Evolutionary conservation across 2,113 vertebrate species (phyloP).

Genomic region (Dascyllus trimaculatus): DNA sequence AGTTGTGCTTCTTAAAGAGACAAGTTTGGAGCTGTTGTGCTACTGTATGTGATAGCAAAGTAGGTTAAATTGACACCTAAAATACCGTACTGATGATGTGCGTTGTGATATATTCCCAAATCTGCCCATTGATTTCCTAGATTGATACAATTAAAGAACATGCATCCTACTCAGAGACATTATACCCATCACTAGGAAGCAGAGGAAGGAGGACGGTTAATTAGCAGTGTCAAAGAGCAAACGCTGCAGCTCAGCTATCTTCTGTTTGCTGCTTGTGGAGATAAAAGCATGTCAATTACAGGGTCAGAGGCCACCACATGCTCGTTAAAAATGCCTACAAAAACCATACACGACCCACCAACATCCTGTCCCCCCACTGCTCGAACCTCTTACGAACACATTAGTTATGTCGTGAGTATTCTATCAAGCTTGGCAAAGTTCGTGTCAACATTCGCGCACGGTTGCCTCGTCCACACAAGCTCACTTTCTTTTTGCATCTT

Average conservation of each 20-base stretch:
- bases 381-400: not conserved
- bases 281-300: conserved; percentile 70
- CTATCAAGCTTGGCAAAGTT: conserved; percentile 1
- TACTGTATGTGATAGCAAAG: not conserved
- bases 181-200: not conserved
- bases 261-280: conserved; percentile 43
- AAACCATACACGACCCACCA: not conserved
- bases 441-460: not conserved
- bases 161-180: not conserved
- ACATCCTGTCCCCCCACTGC: conserved; percentile 8
- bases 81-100: too few relatives aligned
- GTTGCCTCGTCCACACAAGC: conserved; percentile 49
- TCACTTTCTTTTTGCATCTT: conserved; percentile 57
- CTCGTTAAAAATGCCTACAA: conserved; percentile 61
- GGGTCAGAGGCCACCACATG: conserved; percentile 58
- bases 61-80: not conserved
- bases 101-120: too few relatives aligned
- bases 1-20: not conserved
- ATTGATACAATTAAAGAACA: too few relatives aligned
- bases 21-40: conserved; percentile 16
- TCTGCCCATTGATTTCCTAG: too few relatives aligned
- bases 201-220: conserved; percentile 27
- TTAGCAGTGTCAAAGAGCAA: conserved; percentile 48
- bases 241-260: conserved; percentile 20
- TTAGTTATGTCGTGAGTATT: conserved; percentile 1